Evolutionary conservation across 2,797 vertebrate species (phyloP).

Genomic region (Leptoclinus maculatus): DNA sequence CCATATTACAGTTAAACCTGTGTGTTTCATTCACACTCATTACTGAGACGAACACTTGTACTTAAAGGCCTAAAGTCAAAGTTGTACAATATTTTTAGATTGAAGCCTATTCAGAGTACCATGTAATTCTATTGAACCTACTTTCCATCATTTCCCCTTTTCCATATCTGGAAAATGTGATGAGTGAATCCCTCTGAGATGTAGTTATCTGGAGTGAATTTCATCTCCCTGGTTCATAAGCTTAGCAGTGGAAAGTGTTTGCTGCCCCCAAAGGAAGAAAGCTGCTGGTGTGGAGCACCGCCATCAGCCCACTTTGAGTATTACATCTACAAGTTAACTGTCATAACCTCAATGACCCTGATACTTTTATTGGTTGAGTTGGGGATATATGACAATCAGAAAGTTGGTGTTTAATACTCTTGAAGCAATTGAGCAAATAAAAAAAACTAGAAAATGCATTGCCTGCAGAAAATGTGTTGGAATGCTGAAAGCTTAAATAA

Average conservation of each 20-base stretch:
- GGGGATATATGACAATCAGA: not conserved
- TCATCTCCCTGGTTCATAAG: not conserved
- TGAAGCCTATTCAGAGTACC: not conserved
- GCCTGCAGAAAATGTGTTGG: not conserved
- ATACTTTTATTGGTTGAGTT: not conserved
- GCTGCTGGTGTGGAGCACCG: constrained; percentile 29
- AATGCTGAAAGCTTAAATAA: too few species aligned
- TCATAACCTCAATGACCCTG: not conserved
- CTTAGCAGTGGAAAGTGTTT: not conserved
- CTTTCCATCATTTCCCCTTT: not conserved
- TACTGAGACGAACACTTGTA: not conserved
- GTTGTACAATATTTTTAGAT: not conserved
- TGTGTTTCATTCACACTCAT: not conserved
- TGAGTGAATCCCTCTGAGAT: not conserved
- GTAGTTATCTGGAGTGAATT: not conserved
- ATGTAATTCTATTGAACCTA: not conserved
- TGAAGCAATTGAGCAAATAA: not conserved
- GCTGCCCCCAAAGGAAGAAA: not conserved
- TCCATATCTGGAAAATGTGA: not conserved
- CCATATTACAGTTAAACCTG: not conserved
- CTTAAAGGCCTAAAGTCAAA: not conserved
- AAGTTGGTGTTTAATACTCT: not conserved
- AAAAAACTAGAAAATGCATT: not conserved
- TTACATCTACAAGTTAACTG: constrained; percentile 21
- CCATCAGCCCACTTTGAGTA: constrained; percentile 23